Evolutionary conservation across 2,113 vertebrate genomes (phyloP).

Genomic region (Desmodus rotundus): DNA sequence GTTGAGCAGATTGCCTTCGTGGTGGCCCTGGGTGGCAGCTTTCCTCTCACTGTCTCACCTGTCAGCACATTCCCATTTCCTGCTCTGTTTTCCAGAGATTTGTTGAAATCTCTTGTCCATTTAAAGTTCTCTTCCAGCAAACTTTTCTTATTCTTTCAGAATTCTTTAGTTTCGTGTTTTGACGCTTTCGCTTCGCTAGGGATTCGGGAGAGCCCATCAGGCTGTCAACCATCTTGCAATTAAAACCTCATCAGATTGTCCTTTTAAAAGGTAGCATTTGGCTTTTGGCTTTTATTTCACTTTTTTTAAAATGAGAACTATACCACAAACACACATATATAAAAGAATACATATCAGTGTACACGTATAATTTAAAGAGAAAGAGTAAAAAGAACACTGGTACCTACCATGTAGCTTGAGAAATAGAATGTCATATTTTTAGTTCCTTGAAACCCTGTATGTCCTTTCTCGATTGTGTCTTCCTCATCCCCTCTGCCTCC

Average conservation of each 20-base stretch:
- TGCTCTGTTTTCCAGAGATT: background rate
- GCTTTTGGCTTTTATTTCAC: background rate
- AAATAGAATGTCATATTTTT: background rate
- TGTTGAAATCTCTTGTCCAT: slow-evolving; percentile 1
- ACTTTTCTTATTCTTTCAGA: background rate
- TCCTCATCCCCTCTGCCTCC: background rate
- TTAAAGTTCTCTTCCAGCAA: background rate
- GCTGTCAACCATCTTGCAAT: background rate
- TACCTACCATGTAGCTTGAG: background rate
- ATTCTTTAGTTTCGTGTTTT: background rate
- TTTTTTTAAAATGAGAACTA: background rate
- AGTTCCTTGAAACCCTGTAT: background rate
- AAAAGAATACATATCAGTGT: background rate
- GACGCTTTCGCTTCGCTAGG: background rate
- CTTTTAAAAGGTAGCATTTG: background rate
- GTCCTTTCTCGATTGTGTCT: background rate
- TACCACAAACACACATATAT: background rate
- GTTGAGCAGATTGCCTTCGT: background rate
- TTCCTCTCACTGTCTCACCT: background rate
- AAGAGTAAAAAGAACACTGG: background rate
- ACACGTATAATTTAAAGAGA: background rate
- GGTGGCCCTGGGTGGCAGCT: background rate
- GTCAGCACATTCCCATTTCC: background rate
- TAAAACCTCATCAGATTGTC: background rate
- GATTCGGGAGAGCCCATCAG: background rate